Evolutionary conservation across 37 sponge, comb jelly and placozoan species (phyloP).

Genomic region (Ephydatia muelleri): DNA sequence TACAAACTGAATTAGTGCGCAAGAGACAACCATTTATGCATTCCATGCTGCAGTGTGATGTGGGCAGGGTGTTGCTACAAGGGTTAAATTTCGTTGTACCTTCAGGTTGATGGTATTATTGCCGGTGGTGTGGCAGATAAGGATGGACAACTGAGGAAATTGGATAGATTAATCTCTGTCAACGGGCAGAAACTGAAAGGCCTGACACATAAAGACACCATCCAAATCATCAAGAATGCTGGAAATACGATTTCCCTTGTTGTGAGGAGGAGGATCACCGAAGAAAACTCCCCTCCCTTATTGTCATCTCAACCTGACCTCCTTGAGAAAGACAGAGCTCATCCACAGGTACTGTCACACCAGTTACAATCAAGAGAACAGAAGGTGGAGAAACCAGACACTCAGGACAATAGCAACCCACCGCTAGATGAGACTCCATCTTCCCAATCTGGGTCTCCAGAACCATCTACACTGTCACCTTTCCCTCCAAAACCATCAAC

Average conservation of each 20-base stretch:
- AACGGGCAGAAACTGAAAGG: constrained; percentile 55
- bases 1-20: no score
- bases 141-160: constrained; percentile 58
- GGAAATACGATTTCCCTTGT: constrained; percentile 52
- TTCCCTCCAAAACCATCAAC: no score
- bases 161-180: constrained; percentile 67
- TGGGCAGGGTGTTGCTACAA: no score
- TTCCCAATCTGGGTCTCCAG: no score
- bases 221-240: constrained; percentile 45
- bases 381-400: no score
- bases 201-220: constrained; percentile 42
- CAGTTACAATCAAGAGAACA: no score
- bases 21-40: no score
- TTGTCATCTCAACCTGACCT: background rate
- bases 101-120: constrained; percentile 65
- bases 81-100: no score
- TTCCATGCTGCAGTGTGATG: no score
- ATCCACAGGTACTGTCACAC: background rate
- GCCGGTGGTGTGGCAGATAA: constrained; percentile 35
- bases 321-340: background rate
- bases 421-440: no score
- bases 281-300: background rate
- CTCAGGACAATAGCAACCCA: no score
- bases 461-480: no score
- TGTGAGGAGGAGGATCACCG: constrained; percentile 30